A percentile compares a stretch with the other conserved stretches of the same genome.
phyloP scores from a whole-genome alignment of 1,140 invertebrate species.

The Lepidurus couesii region DNA sequence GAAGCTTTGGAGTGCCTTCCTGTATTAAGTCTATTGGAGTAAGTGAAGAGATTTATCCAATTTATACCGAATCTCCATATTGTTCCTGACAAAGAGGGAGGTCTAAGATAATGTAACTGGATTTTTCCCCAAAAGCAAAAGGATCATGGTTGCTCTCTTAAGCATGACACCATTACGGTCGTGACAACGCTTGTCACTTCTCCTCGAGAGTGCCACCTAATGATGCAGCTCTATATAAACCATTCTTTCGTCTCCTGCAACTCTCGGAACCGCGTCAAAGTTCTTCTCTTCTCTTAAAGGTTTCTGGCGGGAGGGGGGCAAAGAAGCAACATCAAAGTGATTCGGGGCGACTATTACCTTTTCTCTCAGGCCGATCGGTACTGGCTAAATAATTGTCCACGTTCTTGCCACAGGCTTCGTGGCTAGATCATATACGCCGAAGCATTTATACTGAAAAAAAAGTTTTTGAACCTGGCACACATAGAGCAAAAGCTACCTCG shows the following conservation, averaged over 20 bases:
- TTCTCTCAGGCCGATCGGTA: background rate
- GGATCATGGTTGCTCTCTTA: conserved; percentile 6
- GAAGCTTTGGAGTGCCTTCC: too few relatives aligned
- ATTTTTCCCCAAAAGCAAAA: background rate
- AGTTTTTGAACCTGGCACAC: background rate
- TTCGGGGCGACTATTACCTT: background rate
- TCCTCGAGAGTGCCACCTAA: conserved; percentile 12
- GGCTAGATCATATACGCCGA: conserved; percentile 9
- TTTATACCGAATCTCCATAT: too few relatives aligned
- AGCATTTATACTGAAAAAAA: background rate
- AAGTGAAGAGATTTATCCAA: too few relatives aligned
- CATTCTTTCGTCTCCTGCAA: background rate
- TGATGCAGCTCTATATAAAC: background rate
- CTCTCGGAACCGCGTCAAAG: background rate
- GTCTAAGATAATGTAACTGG: too few relatives aligned
- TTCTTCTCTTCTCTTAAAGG: background rate
- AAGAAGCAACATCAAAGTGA: background rate
- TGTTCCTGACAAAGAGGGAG: background rate
- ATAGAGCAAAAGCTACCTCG: background rate
- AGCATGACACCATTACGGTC: conserved; percentile 2
- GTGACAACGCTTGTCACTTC: conserved; percentile 21
- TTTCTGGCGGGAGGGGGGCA: background rate
- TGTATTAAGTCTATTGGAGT: too few relatives aligned
- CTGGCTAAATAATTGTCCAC: background rate
- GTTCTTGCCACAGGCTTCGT: background rate